Conservation (phyloP, 2,888 invertebrate species). For the Gastrophysa polygoni region DNA sequence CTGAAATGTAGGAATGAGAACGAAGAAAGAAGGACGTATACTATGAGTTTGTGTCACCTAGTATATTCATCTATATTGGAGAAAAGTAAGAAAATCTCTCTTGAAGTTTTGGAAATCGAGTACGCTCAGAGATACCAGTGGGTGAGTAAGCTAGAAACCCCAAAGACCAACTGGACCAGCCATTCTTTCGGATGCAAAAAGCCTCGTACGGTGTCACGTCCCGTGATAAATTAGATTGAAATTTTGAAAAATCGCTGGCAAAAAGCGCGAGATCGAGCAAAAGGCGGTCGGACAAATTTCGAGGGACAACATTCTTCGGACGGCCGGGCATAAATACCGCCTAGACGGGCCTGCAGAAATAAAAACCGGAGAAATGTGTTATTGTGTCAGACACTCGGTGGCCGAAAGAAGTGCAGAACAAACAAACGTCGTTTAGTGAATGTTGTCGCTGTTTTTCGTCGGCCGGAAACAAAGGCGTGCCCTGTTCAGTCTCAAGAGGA, state of each 20-base stretch:
- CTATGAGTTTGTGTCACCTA: no score
- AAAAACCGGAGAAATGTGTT: constrained; percentile 47
- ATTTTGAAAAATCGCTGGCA: constrained; percentile 37
- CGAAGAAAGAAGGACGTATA: no score
- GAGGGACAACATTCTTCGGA: constrained; percentile 47
- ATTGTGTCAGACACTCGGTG: constrained; percentile 50
- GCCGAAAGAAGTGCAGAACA: constrained; percentile 49
- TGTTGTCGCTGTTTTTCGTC: constrained; percentile 34
- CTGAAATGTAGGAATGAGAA: no score
- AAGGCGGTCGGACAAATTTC: constrained; percentile 46
- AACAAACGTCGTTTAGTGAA: constrained; percentile 48
- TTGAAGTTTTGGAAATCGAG: no score
- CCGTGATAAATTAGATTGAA: constrained; percentile 39
- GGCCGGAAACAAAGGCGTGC: constrained; percentile 20
- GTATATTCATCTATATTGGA: no score
- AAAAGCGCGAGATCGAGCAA: constrained; percentile 34
- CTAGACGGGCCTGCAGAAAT: constrained; percentile 37
- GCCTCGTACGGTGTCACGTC: constrained; percentile 30
- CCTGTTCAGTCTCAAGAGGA: not conserved
- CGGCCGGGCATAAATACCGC: constrained; percentile 46
- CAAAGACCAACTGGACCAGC: no score
- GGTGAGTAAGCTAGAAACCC: no score
- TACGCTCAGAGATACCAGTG: no score
- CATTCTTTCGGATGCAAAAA: no score
- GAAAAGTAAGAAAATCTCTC: no score